Evolutionary conservation across 2,797 vertebrate species (phyloP).

Genomic region (Hoplostethus mediterraneus): DNA sequence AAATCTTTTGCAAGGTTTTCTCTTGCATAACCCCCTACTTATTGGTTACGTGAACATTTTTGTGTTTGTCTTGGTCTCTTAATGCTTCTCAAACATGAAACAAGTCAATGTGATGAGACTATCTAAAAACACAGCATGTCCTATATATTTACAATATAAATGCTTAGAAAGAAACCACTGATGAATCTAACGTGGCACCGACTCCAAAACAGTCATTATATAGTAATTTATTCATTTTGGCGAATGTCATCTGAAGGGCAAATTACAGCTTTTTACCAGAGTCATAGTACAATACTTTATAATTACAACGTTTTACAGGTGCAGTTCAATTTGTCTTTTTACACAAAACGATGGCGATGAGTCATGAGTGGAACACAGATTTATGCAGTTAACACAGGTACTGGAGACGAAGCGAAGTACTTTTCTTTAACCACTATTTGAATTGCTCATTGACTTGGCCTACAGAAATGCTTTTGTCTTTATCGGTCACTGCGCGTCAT

Average conservation of each 20-base stretch:
- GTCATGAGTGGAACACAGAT: constrained; percentile 59
- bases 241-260: constrained; percentile 82
- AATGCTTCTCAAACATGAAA: no score
- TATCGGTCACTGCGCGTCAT: constrained; percentile 20
- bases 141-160: no score
- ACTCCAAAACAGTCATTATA: constrained; percentile 69
- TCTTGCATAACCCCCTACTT: no score
- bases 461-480: constrained; percentile 36
- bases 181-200: not conserved
- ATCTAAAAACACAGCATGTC: no score
- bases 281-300: constrained; percentile 85
- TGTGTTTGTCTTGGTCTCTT: no score
- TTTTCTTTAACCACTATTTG: constrained; percentile 43
- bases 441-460: constrained; percentile 32
- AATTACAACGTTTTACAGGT: constrained; percentile 87
- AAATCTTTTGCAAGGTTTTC: no score
- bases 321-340: constrained; percentile 72
- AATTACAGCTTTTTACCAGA: constrained; percentile 86
- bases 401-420: constrained; percentile 50
- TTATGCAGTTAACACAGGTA: constrained; percentile 59
- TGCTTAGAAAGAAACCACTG: no score
- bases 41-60: no score
- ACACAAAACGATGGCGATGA: constrained; percentile 72
- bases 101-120: no score
- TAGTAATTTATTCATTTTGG: constrained; percentile 87